Evolutionary conservation across 2,113 vertebrate genomes (phyloP).

Genomic region (Shinisaurus crocodilurus): DNA sequence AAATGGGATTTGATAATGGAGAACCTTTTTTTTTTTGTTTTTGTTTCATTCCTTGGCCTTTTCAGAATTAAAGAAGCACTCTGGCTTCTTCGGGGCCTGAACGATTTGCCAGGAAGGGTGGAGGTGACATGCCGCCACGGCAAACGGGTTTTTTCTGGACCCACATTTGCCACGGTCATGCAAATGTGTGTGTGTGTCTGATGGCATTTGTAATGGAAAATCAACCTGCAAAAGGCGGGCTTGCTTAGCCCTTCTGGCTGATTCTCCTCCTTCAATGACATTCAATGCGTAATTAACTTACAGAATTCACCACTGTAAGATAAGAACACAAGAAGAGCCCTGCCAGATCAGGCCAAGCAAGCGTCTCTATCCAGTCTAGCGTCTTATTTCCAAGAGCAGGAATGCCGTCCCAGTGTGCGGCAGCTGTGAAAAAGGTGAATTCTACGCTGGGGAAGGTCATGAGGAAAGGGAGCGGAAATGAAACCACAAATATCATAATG

Average conservation of each 20-base stretch:
- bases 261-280: neutral
- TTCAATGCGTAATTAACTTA: neutral
- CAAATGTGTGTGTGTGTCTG: neutral
- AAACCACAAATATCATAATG: too few relatives aligned
- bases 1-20: conserved; percentile 49
- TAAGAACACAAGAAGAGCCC: neutral
- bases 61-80: neutral
- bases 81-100: neutral
- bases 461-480: too few relatives aligned
- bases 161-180: neutral
- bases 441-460: too few relatives aligned
- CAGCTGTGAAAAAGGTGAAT: neutral
- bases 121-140: neutral
- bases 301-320: neutral
- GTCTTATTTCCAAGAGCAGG: too few relatives aligned
- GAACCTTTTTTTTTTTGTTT: neutral
- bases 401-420: too few relatives aligned
- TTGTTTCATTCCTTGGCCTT: neutral
- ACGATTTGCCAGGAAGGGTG: neutral
- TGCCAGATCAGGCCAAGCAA: neutral
- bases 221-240: neutral
- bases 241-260: neutral
- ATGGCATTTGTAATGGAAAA: neutral
- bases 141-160: neutral
- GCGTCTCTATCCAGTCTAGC: too few relatives aligned